Evolutionary conservation across 1,140 invertebrate genomes (phyloP), one percentile per base, ranked within the genome.

Genomic region (Schlechtendalia chinensis): DNA sequence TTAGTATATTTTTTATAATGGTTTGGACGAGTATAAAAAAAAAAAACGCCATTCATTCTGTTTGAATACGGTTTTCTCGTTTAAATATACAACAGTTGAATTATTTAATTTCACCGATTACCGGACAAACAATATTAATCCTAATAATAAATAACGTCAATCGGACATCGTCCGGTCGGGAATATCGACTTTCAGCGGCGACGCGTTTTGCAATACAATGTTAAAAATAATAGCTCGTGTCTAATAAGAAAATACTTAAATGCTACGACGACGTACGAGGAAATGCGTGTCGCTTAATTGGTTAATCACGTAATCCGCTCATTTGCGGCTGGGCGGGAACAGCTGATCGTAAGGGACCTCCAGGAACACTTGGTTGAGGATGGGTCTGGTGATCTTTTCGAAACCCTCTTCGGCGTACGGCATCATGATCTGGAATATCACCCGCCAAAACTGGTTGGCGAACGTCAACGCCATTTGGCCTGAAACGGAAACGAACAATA

Each of bases 371-470:
- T 84, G 82, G 82, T 85, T 85, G 75, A 84, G 32, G 11, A 84
- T 67, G 24, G 82, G 83, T 22, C 82, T 82, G 47, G 82, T 81
- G 5, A 84, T 81, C 77, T 83, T 82, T 27, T 84, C 84, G 61
- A 84, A 84, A 29, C 65, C 83, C 56, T 84, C 83, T 72, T 84
- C 83, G 61, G 83, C 82, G 59, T 82, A 84, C 12, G 84, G 84
- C 59, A 84, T 79, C 65, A 84, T 61, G 24, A 83, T 83, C 67
- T 83, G 80, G 81, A 84, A 84, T 59, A 85, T 69, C 19, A 82
- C 82, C 53, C 82, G 82, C 84, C 84, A 85, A 82, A 84, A 84
- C 27, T 83, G 82, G 81, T 85, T 85, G 17, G 83, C 82, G 56
- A 85, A 83, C 0, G 81, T 81, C 11, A 84, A 72, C 10, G 84